Evolutionary conservation across 2,797 vertebrate genomes (phyloP).

Genomic region (Rhynchotus rufescens): DNA sequence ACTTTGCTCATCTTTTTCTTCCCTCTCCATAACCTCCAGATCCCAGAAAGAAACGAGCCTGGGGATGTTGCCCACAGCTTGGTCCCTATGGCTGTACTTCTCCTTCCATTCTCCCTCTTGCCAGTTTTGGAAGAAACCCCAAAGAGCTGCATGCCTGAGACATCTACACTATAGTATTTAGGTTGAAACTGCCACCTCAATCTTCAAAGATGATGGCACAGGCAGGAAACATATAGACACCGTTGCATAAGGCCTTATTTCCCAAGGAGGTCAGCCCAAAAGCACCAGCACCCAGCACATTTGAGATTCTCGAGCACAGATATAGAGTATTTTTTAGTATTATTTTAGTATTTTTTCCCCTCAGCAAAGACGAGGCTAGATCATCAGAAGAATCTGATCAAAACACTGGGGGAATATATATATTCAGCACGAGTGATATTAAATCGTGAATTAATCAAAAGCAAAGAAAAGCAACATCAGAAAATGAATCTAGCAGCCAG

Average conservation of each 20-base stretch:
- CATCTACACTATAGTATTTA: background rate
- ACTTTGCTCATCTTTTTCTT: rapidly evolving
- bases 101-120: background rate
- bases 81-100: background rate
- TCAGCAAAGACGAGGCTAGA: background rate
- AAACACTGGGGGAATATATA: background rate
- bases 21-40: background rate
- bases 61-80: background rate
- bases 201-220: background rate
- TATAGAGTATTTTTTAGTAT: too few species aligned
- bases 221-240: background rate
- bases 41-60: background rate
- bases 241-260: background rate
- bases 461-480: background rate
- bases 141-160: background rate
- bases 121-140: background rate
- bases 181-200: background rate
- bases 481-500: background rate
- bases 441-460: background rate
- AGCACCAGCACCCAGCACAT: background rate
- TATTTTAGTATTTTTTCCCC: background rate
- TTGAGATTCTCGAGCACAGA: background rate
- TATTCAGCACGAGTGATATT: background rate
- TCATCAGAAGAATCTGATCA: background rate
- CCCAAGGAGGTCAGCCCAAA: background rate